Conservation (phyloP, 2,888 invertebrate genomes). For the Amphiduros pacificus region DNA sequence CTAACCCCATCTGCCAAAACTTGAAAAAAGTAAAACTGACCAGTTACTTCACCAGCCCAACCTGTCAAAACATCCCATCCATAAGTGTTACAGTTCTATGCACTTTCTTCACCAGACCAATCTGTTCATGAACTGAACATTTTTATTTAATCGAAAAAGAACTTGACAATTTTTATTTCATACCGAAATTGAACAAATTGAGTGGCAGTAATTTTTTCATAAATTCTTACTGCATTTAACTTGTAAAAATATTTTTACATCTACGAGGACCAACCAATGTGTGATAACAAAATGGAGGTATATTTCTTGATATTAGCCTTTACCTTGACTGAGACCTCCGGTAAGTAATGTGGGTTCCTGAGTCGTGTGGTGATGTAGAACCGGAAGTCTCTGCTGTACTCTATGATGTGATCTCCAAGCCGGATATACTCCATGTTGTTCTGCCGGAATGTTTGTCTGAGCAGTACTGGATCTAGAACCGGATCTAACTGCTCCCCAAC, state of each 20-base stretch:
- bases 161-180: too few species aligned
- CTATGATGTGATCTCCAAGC: conserved; percentile 80
- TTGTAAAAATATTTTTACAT: not conserved
- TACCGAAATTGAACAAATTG: not conserved
- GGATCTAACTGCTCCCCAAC: conserved; percentile 69
- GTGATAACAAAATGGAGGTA: not conserved
- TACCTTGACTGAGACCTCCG: conserved; percentile 87
- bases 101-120: too few species aligned
- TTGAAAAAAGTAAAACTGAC: too few species aligned
- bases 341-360: conserved; percentile 88
- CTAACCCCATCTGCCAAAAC: too few species aligned
- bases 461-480: conserved; percentile 73
- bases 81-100: too few species aligned
- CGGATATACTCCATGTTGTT: conserved; percentile 68
- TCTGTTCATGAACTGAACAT: too few species aligned
- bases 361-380: conserved; percentile 85
- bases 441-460: conserved; percentile 77
- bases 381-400: conserved; percentile 80
- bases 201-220: not conserved
- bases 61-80: too few species aligned
- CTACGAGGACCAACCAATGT: not conserved
- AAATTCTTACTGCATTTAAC: not conserved
- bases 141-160: too few species aligned
- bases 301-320: not conserved
- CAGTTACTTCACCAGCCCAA: too few species aligned